Evolutionary conservation across 2,888 invertebrate species (phyloP).

Genomic region (Gari tellinella): DNA sequence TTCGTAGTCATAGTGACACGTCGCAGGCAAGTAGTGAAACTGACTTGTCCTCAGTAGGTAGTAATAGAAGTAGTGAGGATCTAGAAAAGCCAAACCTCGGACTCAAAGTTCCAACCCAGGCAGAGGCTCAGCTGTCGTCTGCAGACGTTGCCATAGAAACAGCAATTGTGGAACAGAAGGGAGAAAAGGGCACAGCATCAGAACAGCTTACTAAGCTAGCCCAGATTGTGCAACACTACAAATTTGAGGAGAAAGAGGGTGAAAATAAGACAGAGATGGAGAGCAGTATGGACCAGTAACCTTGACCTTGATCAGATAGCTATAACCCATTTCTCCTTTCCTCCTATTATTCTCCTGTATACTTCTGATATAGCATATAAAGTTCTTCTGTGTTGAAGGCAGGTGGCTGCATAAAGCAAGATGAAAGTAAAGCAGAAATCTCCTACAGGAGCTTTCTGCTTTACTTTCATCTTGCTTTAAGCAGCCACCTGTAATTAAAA

Average conservation of each 20-base stretch:
- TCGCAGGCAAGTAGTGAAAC: conserved; percentile 43
- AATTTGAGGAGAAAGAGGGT: conserved; percentile 59
- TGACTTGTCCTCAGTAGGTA: conserved; percentile 30
- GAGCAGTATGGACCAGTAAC: not conserved
- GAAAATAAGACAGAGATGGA: conserved; percentile 16
- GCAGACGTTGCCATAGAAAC: conserved; percentile 45
- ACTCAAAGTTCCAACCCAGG: conserved; percentile 43
- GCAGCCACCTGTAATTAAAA: too few species aligned
- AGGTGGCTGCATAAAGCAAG: too few species aligned
- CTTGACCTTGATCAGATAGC: not conserved
- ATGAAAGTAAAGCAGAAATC: too few species aligned
- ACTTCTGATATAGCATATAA: not conserved
- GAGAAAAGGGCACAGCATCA: conserved; percentile 56
- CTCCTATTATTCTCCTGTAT: not conserved
- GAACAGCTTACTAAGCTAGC: conserved; percentile 77
- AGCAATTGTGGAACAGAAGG: conserved; percentile 2
- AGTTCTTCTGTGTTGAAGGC: too few species aligned
- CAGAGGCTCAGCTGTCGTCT: conserved; percentile 52
- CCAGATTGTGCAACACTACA: conserved; percentile 80
- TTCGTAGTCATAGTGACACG: conserved; percentile 59
- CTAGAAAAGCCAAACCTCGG: conserved; percentile 50
- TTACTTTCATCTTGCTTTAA: too few species aligned
- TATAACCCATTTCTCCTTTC: not conserved
- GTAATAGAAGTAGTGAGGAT: conserved; percentile 42
- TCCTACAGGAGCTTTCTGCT: too few species aligned